A percentile compares a stretch with the other conserved stretches of the same genome.
Evolutionary conservation across 2,797 vertebrate species (phyloP).

Genomic region (Chiloscyllium punctatum): DNA sequence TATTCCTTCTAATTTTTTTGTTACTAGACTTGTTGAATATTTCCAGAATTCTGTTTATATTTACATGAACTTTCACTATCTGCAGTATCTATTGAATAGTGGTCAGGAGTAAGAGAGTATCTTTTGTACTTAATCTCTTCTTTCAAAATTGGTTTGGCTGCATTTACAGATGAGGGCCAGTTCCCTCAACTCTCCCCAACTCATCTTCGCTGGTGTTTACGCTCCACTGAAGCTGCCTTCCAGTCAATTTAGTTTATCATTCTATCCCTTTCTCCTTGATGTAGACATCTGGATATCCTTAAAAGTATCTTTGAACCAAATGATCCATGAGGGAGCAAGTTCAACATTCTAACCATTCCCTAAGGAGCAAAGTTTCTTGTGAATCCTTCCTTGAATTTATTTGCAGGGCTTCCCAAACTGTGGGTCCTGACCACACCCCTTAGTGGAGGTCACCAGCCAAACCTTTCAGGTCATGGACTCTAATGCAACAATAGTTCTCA

Average conservation of each 20-base stretch:
- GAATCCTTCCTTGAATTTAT: background rate
- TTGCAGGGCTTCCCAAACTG: background rate
- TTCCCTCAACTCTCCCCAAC: background rate
- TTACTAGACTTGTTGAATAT: background rate
- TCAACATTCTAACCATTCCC: background rate
- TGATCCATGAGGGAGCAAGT: background rate
- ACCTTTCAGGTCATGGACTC: too few species aligned
- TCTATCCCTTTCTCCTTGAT: background rate
- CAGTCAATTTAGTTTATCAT: background rate
- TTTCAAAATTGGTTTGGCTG: background rate
- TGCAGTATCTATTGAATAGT: background rate
- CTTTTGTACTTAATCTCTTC: background rate
- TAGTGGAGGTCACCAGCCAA: too few species aligned
- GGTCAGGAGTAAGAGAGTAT: background rate
- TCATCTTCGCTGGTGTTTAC: background rate
- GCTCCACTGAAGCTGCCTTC: background rate
- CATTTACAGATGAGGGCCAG: background rate
- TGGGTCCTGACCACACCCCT: too few species aligned
- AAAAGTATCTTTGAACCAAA: background rate
- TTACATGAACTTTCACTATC: background rate
- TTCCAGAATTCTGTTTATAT: background rate
- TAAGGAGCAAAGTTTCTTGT: background rate
- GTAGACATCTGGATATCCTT: background rate
- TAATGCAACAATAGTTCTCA: too few species aligned
- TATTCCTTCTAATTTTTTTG: too few species aligned